These are phyloP conservation scores for Drosophila orosa DNA, from an alignment of 1,140 invertebrate species.

Conservation along the genomic window DNA sequence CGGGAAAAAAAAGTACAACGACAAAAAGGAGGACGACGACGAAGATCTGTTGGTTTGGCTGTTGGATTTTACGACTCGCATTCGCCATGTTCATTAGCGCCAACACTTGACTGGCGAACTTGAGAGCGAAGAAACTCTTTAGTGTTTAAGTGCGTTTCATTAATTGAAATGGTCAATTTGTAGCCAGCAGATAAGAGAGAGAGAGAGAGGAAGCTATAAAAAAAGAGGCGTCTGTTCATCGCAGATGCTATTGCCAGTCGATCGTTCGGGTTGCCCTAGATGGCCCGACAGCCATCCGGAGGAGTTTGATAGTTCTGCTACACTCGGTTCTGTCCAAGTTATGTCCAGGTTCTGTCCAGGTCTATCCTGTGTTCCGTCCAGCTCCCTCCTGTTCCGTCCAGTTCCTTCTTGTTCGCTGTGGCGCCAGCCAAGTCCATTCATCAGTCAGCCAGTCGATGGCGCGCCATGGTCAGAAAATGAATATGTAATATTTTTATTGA, in stretches of 20 bases:
- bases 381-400: neutral
- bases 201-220: slow-evolving; percentile 45
- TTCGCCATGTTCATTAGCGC: slow-evolving; percentile 67
- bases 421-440: slow-evolving; percentile 61
- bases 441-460: slow-evolving; percentile 53
- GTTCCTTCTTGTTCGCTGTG: slow-evolving; percentile 33
- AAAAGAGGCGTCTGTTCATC: slow-evolving; percentile 11
- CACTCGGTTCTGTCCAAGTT: neutral
- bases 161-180: slow-evolving; percentile 82
- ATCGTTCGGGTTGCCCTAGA: slow-evolving; percentile 60
- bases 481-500: slow-evolving; percentile 38
- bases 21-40: slow-evolving; percentile 10
- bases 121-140: slow-evolving; percentile 23
- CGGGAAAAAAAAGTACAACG: neutral
- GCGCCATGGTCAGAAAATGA: slow-evolving; percentile 34
- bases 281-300: slow-evolving; percentile 50
- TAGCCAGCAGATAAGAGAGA: slow-evolving; percentile 63
- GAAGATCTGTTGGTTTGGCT: slow-evolving; percentile 6
- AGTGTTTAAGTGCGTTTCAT: slow-evolving; percentile 80
- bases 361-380: slow-evolving; percentile 8
- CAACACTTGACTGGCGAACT: slow-evolving; percentile 64
- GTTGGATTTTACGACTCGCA: slow-evolving; percentile 37
- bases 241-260: slow-evolving; percentile 23
- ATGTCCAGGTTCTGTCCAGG: no score
- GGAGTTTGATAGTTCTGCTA: slow-evolving; percentile 57